phyloP scores from a whole-genome alignment of 2,113 vertebrate species.

The Grammomys surdaster region DNA sequence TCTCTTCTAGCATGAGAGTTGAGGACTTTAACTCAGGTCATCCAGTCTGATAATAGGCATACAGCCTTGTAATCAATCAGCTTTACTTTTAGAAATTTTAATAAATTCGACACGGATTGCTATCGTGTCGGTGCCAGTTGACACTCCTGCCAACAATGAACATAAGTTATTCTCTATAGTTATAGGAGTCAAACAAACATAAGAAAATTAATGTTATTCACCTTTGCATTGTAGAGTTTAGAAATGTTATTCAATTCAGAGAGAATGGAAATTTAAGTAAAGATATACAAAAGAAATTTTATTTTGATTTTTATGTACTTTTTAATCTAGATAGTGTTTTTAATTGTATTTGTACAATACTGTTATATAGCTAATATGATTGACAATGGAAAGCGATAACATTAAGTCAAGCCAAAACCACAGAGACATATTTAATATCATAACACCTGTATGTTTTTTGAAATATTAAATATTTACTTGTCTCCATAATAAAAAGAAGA shows the following conservation, averaged over 20 bases:
- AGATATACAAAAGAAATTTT: background rate
- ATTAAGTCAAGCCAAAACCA: slow-evolving; percentile 11
- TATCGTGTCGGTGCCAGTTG: too few relatives aligned
- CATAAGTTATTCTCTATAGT: background rate
- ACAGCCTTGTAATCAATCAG: background rate
- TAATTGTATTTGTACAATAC: slow-evolving; percentile 6
- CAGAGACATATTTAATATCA: background rate
- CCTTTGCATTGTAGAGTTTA: background rate
- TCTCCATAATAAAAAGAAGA: background rate
- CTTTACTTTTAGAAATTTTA: background rate
- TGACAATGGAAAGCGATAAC: slow-evolving; percentile 6
- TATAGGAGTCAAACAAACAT: background rate
- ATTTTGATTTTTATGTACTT: background rate
- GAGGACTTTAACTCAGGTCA: background rate
- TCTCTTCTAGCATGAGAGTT: background rate
- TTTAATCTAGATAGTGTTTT: background rate
- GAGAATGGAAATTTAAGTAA: background rate
- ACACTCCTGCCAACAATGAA: background rate
- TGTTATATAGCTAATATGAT: slow-evolving; percentile 32
- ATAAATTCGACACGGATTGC: background rate
- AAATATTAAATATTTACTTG: background rate
- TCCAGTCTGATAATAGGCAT: background rate
- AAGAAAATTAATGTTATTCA: background rate
- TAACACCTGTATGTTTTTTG: background rate
- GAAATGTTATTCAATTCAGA: background rate